phyloP scores from a whole-genome alignment of 92 coral and sea anemone species.

The Anthopleura xanthogrammica region DNA sequence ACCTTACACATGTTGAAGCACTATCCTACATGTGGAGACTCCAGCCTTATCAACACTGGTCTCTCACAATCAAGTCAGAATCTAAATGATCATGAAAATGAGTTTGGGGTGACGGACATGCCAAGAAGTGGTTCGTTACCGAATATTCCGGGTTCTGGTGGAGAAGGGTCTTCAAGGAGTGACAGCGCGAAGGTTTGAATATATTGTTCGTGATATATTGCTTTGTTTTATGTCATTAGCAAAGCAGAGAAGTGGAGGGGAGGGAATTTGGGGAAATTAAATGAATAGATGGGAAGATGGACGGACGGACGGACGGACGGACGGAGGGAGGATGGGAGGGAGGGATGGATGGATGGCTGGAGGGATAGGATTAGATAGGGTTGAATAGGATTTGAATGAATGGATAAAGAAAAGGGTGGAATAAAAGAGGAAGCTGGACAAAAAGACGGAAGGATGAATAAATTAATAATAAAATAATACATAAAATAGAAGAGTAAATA shows the following conservation, averaged over 20 bases:
- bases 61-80: conserved; percentile 74
- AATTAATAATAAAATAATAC: background rate
- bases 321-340: too few relatives aligned
- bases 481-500: background rate
- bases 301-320: too few relatives aligned
- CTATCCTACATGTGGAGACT: conserved; percentile 35
- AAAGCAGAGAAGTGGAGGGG: too few relatives aligned
- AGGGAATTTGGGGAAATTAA: too few relatives aligned
- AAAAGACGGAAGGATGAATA: background rate
- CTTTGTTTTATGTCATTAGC: background rate
- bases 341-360: too few relatives aligned
- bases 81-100: conserved; percentile 52
- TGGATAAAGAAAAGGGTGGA: too few relatives aligned
- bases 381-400: too few relatives aligned
- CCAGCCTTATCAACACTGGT: conserved; percentile 53
- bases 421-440: background rate
- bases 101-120: conserved; percentile 45
- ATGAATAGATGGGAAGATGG: too few relatives aligned
- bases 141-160: conserved; percentile 50
- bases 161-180: background rate
- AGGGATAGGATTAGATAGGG: too few relatives aligned
- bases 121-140: conserved; percentile 85
- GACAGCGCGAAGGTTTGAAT: background rate
- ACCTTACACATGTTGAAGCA: conserved; percentile 54
- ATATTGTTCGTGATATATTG: background rate